phyloP scores from a whole-genome alignment of 2,113 vertebrate species.

The Falco punctatus region DNA sequence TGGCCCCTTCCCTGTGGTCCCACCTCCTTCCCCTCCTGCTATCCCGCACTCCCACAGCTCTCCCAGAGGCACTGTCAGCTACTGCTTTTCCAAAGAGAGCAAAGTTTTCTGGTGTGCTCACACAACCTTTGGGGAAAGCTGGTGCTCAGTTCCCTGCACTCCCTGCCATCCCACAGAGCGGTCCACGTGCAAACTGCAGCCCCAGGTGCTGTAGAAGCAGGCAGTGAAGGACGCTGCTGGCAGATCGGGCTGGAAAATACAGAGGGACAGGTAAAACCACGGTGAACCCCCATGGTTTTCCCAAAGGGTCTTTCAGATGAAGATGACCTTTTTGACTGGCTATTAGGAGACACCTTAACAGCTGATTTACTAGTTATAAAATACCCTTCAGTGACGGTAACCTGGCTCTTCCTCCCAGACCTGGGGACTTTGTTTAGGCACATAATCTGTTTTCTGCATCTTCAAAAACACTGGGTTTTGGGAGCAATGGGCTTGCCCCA shows the following conservation, averaged over 20 bases:
- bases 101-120: not conserved
- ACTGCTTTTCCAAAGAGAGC: not conserved
- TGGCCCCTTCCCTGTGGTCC: not conserved
- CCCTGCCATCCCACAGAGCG: not conserved
- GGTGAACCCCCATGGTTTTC: not conserved
- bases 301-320: not conserved
- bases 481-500: rapidly evolving
- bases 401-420: not conserved
- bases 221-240: rapidly evolving
- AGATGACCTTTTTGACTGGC: not conserved
- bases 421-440: not conserved
- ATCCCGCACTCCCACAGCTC: not conserved
- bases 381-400: not conserved
- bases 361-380: not conserved
- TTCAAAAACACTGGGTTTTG: not conserved
- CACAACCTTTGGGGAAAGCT: not conserved
- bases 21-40: not conserved
- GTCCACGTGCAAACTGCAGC: not conserved
- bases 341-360: not conserved
- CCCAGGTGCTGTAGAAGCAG: not conserved
- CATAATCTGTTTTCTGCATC: not conserved
- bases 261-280: not conserved
- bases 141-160: not conserved
- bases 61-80: not conserved
- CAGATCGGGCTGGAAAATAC: not conserved